These are phyloP conservation scores for Sakesphorus luctuosus DNA, from an alignment of 2,113 vertebrate genomes.

Conservation along the genomic window DNA sequence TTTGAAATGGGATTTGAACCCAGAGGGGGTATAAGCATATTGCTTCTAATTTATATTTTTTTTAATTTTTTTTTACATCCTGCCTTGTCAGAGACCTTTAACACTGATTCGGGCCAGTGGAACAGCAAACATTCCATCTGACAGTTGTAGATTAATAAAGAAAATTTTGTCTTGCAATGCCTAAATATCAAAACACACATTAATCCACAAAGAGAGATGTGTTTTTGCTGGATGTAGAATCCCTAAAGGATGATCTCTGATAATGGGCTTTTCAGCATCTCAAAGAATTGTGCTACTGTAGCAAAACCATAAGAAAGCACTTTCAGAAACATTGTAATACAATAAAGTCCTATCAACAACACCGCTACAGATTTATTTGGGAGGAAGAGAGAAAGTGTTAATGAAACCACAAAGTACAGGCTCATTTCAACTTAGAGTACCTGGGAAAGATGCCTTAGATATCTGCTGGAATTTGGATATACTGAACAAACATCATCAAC, in stretches of 20 bases:
- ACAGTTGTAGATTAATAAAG: background rate
- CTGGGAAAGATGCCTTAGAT: background rate
- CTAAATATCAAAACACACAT: background rate
- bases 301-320: background rate
- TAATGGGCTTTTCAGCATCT: slow-evolving; percentile 36
- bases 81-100: background rate
- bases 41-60: background rate
- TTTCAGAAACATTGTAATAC: background rate
- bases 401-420: background rate
- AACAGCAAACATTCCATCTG: background rate
- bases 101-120: background rate
- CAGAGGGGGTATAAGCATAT: background rate
- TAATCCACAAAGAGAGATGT: slow-evolving; percentile 34
- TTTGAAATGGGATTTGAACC: slow-evolving; percentile 18
- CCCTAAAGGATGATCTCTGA: slow-evolving; percentile 36
- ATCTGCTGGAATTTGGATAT: background rate
- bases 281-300: background rate
- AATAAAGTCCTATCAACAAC: background rate
- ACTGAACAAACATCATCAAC: background rate
- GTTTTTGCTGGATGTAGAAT: slow-evolving; percentile 42
- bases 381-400: background rate
- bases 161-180: slow-evolving; percentile 9
- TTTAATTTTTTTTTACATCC: background rate
- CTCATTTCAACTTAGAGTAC: background rate
- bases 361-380: background rate